Percentiles rank a stretch among this genome's conserved stretches.
phyloP scores from a whole-genome alignment of 2,888 invertebrate genomes.

The Monochamus alternatus region DNA sequence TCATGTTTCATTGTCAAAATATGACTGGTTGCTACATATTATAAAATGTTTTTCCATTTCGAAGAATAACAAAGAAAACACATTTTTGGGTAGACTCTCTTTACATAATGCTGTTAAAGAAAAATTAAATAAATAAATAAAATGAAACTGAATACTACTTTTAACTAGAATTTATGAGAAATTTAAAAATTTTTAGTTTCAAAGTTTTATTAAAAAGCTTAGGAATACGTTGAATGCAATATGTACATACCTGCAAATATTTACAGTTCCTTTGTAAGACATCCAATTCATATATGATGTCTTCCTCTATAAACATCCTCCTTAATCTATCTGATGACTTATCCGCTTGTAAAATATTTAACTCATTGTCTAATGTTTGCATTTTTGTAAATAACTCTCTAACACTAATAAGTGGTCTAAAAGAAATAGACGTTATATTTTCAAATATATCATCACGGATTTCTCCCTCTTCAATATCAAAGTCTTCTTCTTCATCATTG shows the following conservation, averaged over 20 bases:
- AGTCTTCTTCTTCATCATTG: conserved; percentile 10
- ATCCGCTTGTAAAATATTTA: conserved; percentile 11
- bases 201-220: too few species aligned
- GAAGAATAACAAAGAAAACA: too few species aligned
- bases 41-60: too few species aligned
- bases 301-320: conserved; percentile 31
- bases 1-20: too few species aligned
- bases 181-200: too few species aligned
- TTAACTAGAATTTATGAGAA: too few species aligned
- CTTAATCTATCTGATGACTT: conserved; percentile 22
- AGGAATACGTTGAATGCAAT: background rate
- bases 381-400: conserved; percentile 35
- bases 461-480: conserved; percentile 19
- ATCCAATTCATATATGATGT: conserved; percentile 37
- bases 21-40: too few species aligned
- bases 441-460: conserved; percentile 47
- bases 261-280: conserved; percentile 40
- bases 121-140: too few species aligned
- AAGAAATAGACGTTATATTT: conserved; percentile 2
- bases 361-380: background rate
- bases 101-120: too few species aligned
- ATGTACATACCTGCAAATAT: conserved; percentile 43
- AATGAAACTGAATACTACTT: too few species aligned
- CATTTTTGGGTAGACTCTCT: too few species aligned
- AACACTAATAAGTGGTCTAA: conserved; percentile 35